These are phyloP conservation scores for Siniperca chuatsi DNA, from an alignment of 2,113 vertebrate species.

Conservation along the genomic window DNA sequence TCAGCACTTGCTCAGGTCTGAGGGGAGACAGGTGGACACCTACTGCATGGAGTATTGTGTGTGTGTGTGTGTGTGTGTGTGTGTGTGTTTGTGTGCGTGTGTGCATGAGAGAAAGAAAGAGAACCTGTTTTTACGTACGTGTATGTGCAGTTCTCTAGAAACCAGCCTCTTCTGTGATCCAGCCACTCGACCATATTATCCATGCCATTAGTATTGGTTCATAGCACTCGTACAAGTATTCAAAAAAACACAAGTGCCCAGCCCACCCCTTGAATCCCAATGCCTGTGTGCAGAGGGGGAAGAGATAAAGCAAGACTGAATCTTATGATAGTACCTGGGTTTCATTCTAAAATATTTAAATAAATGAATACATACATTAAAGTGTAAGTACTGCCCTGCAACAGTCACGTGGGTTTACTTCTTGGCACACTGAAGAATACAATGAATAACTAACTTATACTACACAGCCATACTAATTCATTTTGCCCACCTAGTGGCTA, in stretches of 20 bases:
- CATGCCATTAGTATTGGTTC: background rate
- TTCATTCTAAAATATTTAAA: background rate
- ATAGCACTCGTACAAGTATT: background rate
- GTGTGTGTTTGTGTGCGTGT: background rate
- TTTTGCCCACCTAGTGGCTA: background rate
- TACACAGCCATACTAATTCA: background rate
- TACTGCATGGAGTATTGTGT: background rate
- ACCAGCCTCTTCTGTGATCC: background rate
- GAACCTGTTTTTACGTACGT: background rate
- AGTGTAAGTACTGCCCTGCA: background rate
- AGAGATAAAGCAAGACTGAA: background rate
- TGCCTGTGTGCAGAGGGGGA: background rate
- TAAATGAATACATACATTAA: background rate
- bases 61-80: conserved; percentile 1
- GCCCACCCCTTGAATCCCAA: background rate
- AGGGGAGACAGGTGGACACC: conserved; percentile 41
- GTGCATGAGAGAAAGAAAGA: too few species aligned
- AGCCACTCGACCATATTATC: background rate
- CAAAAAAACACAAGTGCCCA: background rate
- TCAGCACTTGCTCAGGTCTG: conserved; percentile 65
- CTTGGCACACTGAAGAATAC: background rate
- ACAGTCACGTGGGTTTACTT: background rate
- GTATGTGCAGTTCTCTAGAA: background rate
- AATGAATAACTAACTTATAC: background rate
- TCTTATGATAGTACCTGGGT: background rate